Base-by-base conservation (phyloP, 2,113 vertebrate species). In the Pandion haliaetus region DNA sequence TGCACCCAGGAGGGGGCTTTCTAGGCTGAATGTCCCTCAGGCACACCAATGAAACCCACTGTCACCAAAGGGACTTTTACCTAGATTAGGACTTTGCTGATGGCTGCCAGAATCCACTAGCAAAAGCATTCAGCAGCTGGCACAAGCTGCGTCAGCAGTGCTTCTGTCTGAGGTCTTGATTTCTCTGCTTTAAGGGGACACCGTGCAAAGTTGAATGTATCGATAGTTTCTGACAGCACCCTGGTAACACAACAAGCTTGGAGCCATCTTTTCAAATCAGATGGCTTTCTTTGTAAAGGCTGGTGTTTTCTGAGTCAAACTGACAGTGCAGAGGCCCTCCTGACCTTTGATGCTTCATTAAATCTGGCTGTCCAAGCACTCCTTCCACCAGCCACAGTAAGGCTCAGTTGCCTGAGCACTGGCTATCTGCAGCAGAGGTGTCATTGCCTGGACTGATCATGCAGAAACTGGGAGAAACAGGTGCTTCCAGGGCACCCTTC, bases 31-130 rank as follows among this genome's bases (percentile, higher is more conserved):
- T 40, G 69, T 54, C 62, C 67, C 76, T 47, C 71, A 69, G 80
- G 29, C 67, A 58, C 77, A 49, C 2, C 0, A 0, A 3, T 23
- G 36, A 62, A 26, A 38, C 32, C 10, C 17, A 8, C 5, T 52
- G 47, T 52, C 47, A 66, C 49, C 2, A 0, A 40, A 38, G n/a
- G 78, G 17, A 24, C 57, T 55, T 36, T 8, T 32, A 40, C 47
- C n/a, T 65, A 4, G 80, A 38, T 38, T 6, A 15, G 91, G 40
- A 14, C 49, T 26, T 54, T n/a, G 18, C 59, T 77, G 66, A n/a
- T 38, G 83, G 31, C 67, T 88, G 62, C 50, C 65, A 67, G 54
- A 45, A 47, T 19, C 44, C 40, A 3, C 4, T 4, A 55, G 55
- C 42, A 69, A 29, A 42, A 13, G 6, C 21, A 0, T 9, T 50